These are phyloP conservation scores for Circaetus gallicus DNA, from an alignment of 2,113 vertebrate genomes.

Conservation along the genomic window DNA sequence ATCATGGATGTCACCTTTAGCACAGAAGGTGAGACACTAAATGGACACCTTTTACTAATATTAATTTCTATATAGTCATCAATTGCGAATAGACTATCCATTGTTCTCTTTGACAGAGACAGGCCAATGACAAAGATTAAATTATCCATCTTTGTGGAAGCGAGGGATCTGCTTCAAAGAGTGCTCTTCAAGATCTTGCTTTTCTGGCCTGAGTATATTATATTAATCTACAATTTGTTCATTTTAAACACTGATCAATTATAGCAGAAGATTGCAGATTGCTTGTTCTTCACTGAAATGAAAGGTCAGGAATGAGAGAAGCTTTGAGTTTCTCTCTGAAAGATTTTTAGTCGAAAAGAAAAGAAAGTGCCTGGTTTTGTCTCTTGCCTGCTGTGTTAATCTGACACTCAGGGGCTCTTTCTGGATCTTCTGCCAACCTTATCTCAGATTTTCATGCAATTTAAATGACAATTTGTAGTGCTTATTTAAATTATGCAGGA, in stretches of 20 bases:
- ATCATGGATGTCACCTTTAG: conserved; percentile 86
- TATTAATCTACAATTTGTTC: conserved; percentile 34
- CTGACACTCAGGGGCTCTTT: conserved; percentile 14
- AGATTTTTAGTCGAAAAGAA: conserved; percentile 15
- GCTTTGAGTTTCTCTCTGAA: neutral
- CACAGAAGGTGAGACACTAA: conserved; percentile 82
- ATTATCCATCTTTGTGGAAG: conserved; percentile 67
- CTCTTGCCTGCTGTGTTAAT: neutral
- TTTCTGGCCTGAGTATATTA: conserved; percentile 18
- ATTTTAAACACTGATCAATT: conserved; percentile 38
- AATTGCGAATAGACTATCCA: conserved; percentile 82
- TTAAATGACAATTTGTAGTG: conserved; percentile 43
- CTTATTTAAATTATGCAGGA: conserved; percentile 31
- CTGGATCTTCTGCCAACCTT: conserved; percentile 39
- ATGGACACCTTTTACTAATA: conserved; percentile 87
- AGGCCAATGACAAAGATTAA: conserved; percentile 84
- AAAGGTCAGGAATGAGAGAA: conserved; percentile 25
- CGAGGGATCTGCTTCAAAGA: conserved; percentile 26
- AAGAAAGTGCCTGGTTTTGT: neutral
- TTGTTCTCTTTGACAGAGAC: conserved; percentile 86
- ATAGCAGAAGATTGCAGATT: neutral
- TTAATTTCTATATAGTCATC: conserved; percentile 88
- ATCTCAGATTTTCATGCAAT: conserved; percentile 32
- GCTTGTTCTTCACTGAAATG: conserved; percentile 22
- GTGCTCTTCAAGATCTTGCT: neutral